phyloP scores from a whole-genome alignment of 2,113 vertebrate species.

The Onychorhynchus coronatus region DNA sequence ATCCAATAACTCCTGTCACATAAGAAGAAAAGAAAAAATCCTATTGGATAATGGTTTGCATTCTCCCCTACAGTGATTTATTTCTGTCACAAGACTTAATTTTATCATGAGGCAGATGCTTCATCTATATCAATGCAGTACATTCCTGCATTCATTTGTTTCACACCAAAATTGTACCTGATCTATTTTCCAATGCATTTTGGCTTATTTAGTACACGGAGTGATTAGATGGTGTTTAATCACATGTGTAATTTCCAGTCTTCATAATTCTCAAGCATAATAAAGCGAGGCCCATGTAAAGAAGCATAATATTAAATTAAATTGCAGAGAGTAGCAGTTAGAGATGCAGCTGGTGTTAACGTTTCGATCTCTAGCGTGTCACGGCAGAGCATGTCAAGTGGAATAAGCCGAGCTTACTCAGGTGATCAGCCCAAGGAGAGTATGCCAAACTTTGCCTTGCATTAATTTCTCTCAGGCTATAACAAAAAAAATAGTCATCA shows the following conservation, averaged over 20 bases:
- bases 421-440: constrained; percentile 67
- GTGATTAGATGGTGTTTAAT: constrained; percentile 67
- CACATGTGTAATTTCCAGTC: constrained; percentile 70
- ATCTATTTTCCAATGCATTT: constrained; percentile 61
- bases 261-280: constrained; percentile 57
- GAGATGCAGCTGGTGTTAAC: constrained; percentile 53
- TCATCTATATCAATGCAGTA: constrained; percentile 70
- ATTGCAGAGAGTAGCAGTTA: constrained; percentile 18
- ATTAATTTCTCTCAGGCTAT: constrained; percentile 29
- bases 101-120: constrained; percentile 79
- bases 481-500: background rate
- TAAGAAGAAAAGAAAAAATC: constrained; percentile 75
- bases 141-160: constrained; percentile 71
- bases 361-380: constrained; percentile 38
- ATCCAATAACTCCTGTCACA: constrained; percentile 83
- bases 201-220: constrained; percentile 53
- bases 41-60: constrained; percentile 73
- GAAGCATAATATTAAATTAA: constrained; percentile 31
- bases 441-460: constrained; percentile 76
- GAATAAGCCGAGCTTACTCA: constrained; percentile 81
- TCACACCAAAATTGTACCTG: constrained; percentile 71
- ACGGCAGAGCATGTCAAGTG: constrained; percentile 66
- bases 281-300: constrained; percentile 49
- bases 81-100: constrained; percentile 82
- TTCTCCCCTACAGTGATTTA: constrained; percentile 76